Percentiles rank a stretch among this genome's conserved stretches.
Evolutionary conservation across 2,113 vertebrate genomes (phyloP).

Genomic region (Phalacrocorax aristotelis): DNA sequence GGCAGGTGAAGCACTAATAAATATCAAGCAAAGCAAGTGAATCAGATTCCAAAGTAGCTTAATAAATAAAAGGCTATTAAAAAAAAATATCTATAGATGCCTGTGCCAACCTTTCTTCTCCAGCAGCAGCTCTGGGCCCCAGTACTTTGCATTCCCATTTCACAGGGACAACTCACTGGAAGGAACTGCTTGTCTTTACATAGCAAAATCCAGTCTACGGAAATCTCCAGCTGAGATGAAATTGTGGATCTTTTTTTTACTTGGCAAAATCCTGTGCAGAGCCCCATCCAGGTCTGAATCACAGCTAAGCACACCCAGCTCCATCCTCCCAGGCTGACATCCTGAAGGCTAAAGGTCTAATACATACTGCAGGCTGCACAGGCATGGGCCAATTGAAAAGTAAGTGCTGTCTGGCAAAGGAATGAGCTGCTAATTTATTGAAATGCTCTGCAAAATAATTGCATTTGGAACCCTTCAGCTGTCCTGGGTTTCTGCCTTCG

Average conservation of each 20-base stretch:
- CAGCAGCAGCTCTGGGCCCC: neutral
- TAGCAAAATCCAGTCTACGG: neutral
- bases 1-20: slow-evolving; percentile 1
- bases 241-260: neutral
- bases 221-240: neutral
- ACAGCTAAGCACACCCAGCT: neutral
- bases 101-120: neutral
- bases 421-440: neutral
- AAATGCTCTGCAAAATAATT: slow-evolving; percentile 12
- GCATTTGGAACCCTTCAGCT: neutral
- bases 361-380: neutral
- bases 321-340: neutral
- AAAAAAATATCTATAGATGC: neutral
- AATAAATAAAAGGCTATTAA: slow-evolving; percentile 49
- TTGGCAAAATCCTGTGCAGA: neutral
- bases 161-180: neutral
- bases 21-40: neutral
- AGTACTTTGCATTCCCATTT: neutral
- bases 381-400: neutral
- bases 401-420: slow-evolving; percentile 9
- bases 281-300: neutral
- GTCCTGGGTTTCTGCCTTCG: neutral
- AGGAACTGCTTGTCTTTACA: neutral
- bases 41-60: neutral
- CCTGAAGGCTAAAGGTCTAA: neutral